A percentile compares a stretch with the other conserved stretches of the same genome.
Evolutionary conservation across 2,113 vertebrate genomes (phyloP).

Genomic region (Bettongia penicillata): DNA sequence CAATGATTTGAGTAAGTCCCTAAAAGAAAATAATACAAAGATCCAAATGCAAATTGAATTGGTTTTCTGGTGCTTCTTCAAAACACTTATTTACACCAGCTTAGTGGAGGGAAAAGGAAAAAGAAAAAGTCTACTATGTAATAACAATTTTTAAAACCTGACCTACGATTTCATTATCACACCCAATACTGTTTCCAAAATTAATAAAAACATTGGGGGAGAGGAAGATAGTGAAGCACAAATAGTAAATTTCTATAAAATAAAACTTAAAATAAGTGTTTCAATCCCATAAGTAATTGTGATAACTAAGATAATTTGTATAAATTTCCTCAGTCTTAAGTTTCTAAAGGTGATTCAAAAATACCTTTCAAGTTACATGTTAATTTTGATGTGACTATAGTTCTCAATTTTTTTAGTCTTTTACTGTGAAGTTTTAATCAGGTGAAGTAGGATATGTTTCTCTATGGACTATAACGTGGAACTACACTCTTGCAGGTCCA

Average conservation of each 20-base stretch:
- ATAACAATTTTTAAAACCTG: background rate
- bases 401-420: background rate
- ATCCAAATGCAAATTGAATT: background rate
- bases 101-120: background rate
- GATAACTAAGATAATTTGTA: background rate
- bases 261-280: background rate
- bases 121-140: background rate
- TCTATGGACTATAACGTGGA: constrained; percentile 10
- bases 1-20: background rate
- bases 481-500: constrained; percentile 25
- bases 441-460: constrained; percentile 5
- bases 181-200: background rate
- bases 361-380: background rate
- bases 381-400: background rate
- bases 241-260: background rate
- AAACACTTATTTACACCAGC: background rate
- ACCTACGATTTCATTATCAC: background rate
- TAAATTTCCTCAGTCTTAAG: background rate
- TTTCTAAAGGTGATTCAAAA: background rate
- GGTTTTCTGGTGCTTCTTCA: background rate
- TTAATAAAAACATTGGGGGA: background rate
- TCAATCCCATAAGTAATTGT: background rate
- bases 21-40: background rate
- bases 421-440: constrained; percentile 30
- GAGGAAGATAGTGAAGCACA: background rate